Conservation (phyloP, 2,113 vertebrate species). For the Gambusia affinis region DNA sequence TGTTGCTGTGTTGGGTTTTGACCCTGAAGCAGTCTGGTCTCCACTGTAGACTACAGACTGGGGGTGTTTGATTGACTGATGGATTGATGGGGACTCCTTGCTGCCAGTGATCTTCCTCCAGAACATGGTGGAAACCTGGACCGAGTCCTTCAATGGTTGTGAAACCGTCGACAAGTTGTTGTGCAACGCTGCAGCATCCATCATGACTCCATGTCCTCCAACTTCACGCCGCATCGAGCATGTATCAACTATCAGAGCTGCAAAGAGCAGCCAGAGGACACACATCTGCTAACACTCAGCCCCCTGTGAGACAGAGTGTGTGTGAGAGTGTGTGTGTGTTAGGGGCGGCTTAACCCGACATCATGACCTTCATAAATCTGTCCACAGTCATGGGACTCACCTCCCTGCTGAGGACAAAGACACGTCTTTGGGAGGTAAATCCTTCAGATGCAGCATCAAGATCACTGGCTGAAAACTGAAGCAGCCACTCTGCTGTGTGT, state of each 20-base stretch:
- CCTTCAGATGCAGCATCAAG: background rate
- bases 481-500: background rate
- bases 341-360: background rate
- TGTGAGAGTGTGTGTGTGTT: background rate
- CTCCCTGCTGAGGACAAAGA: background rate
- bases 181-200: constrained; percentile 7
- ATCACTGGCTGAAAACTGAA: no score
- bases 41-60: no score
- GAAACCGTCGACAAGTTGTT: background rate
- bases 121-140: background rate
- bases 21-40: no score
- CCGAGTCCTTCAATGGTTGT: background rate
- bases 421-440: background rate
- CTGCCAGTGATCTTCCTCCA: background rate
- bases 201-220: constrained; percentile 1
- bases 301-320: background rate
- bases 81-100: no score
- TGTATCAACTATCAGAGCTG: constrained; percentile 3
- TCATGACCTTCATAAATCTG: constrained; percentile 1
- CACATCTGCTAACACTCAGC: constrained; percentile 21
- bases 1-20: no score
- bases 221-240: constrained; percentile 8
- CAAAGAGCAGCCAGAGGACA: constrained; percentile 9
- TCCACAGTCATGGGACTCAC: background rate
- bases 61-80: no score